phyloP scores from a whole-genome alignment of 2,888 invertebrate genomes.

The Muschampia plurimacula region DNA sequence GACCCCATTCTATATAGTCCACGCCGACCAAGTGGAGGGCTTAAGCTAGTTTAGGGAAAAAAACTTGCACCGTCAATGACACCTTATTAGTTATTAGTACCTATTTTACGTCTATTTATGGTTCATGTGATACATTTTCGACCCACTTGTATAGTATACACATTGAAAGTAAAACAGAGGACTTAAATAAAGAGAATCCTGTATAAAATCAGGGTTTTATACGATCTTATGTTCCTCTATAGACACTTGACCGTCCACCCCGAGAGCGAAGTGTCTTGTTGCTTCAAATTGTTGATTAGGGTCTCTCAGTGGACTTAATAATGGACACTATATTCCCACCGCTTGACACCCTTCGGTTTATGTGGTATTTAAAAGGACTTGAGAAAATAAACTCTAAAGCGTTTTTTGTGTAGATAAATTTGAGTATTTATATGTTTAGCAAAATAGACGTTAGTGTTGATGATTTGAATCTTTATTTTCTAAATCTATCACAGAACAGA shows the following conservation, averaged over 20 bases:
- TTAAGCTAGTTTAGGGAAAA: too few relatives aligned
- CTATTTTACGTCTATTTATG: too few relatives aligned
- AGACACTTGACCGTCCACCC: conserved; percentile 22
- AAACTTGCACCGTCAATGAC: too few relatives aligned
- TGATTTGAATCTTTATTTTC: too few relatives aligned
- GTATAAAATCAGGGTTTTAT: conserved; percentile 35
- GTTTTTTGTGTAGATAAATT: neutral
- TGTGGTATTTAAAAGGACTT: neutral
- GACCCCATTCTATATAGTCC: too few relatives aligned
- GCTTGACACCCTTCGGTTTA: neutral
- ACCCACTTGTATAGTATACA: too few relatives aligned
- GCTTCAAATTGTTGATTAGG: conserved; percentile 32
- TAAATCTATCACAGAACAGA: too few relatives aligned
- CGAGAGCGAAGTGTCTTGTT: conserved; percentile 23
- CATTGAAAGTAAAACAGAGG: conserved; percentile 11
- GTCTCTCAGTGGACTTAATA: conserved; percentile 17
- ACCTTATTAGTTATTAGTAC: too few relatives aligned
- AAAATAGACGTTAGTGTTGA: too few relatives aligned
- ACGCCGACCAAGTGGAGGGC: too few relatives aligned
- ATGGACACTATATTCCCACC: conserved; percentile 39
- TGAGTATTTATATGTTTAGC: neutral
- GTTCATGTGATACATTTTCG: too few relatives aligned
- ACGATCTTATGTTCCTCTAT: conserved; percentile 16
- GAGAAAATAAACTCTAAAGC: neutral
- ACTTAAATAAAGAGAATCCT: neutral